A percentile compares a stretch with the other conserved stretches of the same genome.
These are phyloP conservation scores for Nephrotoma flavescens DNA, from an alignment of 2,888 invertebrate genomes.

Conservation along the genomic window DNA sequence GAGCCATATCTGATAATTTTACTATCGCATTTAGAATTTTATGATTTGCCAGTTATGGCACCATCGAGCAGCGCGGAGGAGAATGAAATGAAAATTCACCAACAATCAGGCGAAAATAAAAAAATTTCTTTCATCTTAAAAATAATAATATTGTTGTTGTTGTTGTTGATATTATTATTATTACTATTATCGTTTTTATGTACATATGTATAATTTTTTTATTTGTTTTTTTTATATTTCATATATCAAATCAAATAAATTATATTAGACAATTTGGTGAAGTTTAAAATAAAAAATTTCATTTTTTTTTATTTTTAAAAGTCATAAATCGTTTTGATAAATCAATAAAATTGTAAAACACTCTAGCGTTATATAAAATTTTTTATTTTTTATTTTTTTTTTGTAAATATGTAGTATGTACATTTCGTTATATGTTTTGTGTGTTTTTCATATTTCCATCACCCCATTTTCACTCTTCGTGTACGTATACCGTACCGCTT, in stretches of 20 bases:
- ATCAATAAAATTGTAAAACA: not conserved
- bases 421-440: not conserved
- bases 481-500: not conserved
- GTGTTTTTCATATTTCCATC: not conserved
- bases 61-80: not conserved
- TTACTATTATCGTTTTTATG: not conserved
- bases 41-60: not conserved
- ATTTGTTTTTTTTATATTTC: not conserved
- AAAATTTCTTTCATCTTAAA: not conserved
- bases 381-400: not conserved
- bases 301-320: not conserved
- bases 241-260: not conserved
- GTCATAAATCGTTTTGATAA: not conserved
- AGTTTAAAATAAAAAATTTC: not conserved
- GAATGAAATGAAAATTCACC: not conserved
- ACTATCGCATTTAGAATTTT: not conserved
- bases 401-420: not conserved
- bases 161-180: not conserved
- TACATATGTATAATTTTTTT: not conserved
- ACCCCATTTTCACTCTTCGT: not conserved
- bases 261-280: not conserved
- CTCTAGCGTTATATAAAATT: not conserved
- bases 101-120: not conserved
- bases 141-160: not conserved
- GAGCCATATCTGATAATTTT: not conserved